These are phyloP conservation scores for Polydesmus complanatus DNA, from an alignment of 2,888 invertebrate genomes.

Conservation along the genomic window DNA sequence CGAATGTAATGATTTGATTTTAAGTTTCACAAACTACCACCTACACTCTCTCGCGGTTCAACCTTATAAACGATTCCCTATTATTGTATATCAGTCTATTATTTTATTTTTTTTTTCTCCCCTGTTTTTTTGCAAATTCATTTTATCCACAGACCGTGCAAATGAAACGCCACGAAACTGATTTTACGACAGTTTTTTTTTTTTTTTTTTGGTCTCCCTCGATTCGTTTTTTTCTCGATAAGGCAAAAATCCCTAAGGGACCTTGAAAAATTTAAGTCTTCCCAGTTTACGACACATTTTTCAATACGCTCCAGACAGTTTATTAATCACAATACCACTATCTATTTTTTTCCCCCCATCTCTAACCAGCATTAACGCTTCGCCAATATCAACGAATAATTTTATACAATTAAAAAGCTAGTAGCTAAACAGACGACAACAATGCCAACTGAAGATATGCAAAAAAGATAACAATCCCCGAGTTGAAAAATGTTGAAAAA, in stretches of 20 bases:
- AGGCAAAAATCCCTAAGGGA: neutral
- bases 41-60: no score
- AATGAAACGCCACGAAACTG: neutral
- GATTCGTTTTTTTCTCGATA: no score
- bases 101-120: neutral
- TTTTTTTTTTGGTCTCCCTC: no score
- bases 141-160: neutral
- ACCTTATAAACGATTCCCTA: no score
- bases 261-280: neutral
- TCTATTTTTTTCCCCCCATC: no score
- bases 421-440: neutral
- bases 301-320: no score
- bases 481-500: neutral
- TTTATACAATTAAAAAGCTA: no score
- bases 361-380: no score
- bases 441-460: neutral
- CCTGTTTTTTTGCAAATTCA: conserved; percentile 5
- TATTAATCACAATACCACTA: no score
- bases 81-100: conserved; percentile 10
- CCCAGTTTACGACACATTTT: no score
- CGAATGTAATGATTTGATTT: neutral
- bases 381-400: no score
- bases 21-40: no score
- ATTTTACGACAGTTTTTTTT: neutral
- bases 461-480: neutral